A percentile compares a stretch with the other conserved stretches of the same genome.
phyloP scores from a whole-genome alignment of 2,113 vertebrate species.

The Triplophysa rosa region DNA sequence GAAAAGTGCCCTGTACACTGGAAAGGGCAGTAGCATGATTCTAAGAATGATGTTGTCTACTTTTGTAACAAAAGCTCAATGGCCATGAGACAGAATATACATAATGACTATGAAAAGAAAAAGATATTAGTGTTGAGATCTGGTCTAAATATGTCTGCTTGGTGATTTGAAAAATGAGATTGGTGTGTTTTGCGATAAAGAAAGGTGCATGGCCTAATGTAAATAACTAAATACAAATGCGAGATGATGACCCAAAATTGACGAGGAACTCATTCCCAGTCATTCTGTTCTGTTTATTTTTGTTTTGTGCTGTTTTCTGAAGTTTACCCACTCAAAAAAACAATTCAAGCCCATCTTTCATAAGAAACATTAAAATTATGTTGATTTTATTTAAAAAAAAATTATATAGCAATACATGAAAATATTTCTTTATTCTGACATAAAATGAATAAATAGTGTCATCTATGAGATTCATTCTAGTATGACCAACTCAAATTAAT shows the following conservation, averaged over 20 bases:
- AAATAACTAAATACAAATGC: constrained; percentile 20
- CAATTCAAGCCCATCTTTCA: no score
- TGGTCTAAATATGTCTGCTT: constrained; percentile 13
- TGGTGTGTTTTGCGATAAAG: neutral
- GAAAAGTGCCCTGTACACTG: no score
- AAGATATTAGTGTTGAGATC: constrained; percentile 11
- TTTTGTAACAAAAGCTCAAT: neutral
- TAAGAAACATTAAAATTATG: no score
- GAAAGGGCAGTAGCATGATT: no score
- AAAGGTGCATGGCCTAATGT: neutral
- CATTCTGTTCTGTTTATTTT: neutral
- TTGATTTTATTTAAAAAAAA: no score
- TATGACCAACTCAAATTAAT: no score
- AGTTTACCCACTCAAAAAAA: no score
- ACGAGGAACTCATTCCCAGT: neutral
- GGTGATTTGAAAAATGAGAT: constrained; percentile 23
- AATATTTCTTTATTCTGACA: no score
- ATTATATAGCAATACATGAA: no score
- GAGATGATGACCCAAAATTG: constrained; percentile 7
- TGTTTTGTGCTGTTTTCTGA: neutral
- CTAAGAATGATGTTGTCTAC: neutral
- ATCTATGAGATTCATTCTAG: no score
- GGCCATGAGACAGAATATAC: neutral
- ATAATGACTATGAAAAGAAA: neutral
- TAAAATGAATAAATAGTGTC: no score